Evolutionary conservation across 2,888 invertebrate species (phyloP).

Genomic region (Aphrophora alni): DNA sequence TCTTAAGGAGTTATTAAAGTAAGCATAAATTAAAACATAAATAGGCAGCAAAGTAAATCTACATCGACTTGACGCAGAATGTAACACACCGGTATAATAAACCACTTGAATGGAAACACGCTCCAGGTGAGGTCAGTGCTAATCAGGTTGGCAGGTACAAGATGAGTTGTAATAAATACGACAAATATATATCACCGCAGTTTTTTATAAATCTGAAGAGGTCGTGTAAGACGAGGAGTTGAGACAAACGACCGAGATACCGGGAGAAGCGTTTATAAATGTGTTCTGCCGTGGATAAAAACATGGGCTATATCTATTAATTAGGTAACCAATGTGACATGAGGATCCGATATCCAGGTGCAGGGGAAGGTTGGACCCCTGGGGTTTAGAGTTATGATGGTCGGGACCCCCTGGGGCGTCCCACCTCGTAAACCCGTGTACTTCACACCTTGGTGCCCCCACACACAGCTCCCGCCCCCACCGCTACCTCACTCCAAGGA

Average conservation of each 20-base stretch:
- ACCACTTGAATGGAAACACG: too few relatives aligned
- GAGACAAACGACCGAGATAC: constrained; percentile 1
- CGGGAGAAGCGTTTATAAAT: not conserved
- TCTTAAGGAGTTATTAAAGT: too few relatives aligned
- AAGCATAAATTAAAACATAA: too few relatives aligned
- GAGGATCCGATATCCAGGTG: constrained; percentile 1
- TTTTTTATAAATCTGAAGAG: not conserved
- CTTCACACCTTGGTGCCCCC: constrained; percentile 40
- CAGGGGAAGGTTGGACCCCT: constrained; percentile 22
- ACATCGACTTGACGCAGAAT: too few relatives aligned
- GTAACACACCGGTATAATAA: too few relatives aligned
- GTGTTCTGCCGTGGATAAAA: not conserved
- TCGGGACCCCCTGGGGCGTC: constrained; percentile 30
- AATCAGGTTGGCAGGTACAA: not conserved
- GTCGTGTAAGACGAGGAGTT: constrained; percentile 3
- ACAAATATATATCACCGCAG: not conserved
- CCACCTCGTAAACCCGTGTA: constrained; percentile 42
- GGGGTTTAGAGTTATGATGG: constrained; percentile 7
- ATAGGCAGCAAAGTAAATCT: too few relatives aligned
- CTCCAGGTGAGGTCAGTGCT: not conserved
- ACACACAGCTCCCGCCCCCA: constrained; percentile 9
- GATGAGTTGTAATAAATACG: too few relatives aligned
- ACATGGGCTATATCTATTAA: constrained; percentile 6
- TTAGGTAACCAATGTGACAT: not conserved
- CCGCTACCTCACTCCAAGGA: not conserved